Base-by-base conservation (phyloP, 2,888 invertebrate genomes). In the Eupithecia insigniata region DNA sequence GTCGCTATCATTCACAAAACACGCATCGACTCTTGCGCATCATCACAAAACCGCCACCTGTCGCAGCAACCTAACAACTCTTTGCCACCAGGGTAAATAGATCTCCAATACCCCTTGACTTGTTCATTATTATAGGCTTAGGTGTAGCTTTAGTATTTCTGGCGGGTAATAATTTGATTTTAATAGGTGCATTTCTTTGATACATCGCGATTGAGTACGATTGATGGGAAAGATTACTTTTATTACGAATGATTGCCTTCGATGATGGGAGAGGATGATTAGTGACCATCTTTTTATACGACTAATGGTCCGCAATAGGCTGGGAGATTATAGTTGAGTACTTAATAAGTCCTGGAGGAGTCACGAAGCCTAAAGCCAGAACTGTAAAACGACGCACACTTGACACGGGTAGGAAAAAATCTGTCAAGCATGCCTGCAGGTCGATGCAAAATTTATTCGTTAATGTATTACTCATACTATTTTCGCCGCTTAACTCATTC, bases 81-180 rank as follows among this genome's bases (percentile, higher is more conserved):
- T 1, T 10, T 12, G 43, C 58, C 16, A 76, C 85, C 82, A 82
- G 60, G 73, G 65, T 77, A 82, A 79, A 74, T 73, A 74, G 87
- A 85, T 28, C 88, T 79, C 81, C 76, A 79, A 85, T 83, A 81
- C 67, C 65, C 10, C 5, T 60, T 14, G 22, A 36, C 14, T 22
- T 65, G 0, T 6, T 22, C 3, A 14, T 12, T 1, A 5, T 30
- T 30, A 1, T 5, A 32, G 3, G n/a, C n/a, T 30, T 36, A 14
- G 18, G 3, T 6, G 12, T n/a, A 34, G 85, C 10, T 84, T 85
- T 78, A 71, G 64, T 65, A 69, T 77, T 18, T 70, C 30, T 85
- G 84, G 88, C 77, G 46, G 69, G 66, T 67, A 82, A 86, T 92
- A 89, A 92, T 92, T 89, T 86, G 91, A 90, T 90, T 92, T 91